phyloP scores from a whole-genome alignment of 1,140 invertebrate genomes.

The Agraylea sexmaculata region DNA sequence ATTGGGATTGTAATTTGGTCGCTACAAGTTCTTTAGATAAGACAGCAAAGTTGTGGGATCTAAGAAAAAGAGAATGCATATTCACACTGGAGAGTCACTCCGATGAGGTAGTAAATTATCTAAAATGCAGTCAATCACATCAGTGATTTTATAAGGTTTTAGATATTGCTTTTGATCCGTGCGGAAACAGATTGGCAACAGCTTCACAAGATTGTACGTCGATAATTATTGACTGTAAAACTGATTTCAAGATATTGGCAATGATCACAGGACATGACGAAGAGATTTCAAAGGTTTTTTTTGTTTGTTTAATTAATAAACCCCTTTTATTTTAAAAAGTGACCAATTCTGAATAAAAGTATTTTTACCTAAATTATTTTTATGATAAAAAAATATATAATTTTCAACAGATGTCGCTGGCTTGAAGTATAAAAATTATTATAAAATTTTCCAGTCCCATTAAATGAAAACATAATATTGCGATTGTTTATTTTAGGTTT shows the following conservation, averaged over 20 bases:
- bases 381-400: constrained; percentile 7
- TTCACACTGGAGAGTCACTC: constrained; percentile 51
- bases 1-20: constrained; percentile 56
- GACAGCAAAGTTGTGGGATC: constrained; percentile 66
- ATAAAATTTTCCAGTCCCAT: neutral
- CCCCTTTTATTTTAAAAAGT: constrained; percentile 5
- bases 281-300: constrained; percentile 61
- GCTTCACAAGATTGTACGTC: constrained; percentile 61
- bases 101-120: constrained; percentile 45
- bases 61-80: constrained; percentile 44
- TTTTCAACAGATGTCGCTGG: constrained; percentile 6
- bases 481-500: constrained; percentile 41
- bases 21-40: constrained; percentile 63
- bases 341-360: neutral
- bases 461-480: neutral
- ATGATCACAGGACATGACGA: constrained; percentile 58
- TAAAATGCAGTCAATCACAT: constrained; percentile 2
- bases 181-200: constrained; percentile 55
- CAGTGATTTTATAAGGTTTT: constrained; percentile 38
- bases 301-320: neutral
- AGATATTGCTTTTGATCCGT: constrained; percentile 62
- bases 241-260: constrained; percentile 46
- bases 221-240: constrained; percentile 50
- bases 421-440: constrained; percentile 1
- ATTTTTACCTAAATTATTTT: constrained; percentile 1